Percentiles rank a stretch among this genome's conserved stretches.
Evolutionary conservation across 1,140 invertebrate species (phyloP).

Genomic region (Spodoptera frugiperda): DNA sequence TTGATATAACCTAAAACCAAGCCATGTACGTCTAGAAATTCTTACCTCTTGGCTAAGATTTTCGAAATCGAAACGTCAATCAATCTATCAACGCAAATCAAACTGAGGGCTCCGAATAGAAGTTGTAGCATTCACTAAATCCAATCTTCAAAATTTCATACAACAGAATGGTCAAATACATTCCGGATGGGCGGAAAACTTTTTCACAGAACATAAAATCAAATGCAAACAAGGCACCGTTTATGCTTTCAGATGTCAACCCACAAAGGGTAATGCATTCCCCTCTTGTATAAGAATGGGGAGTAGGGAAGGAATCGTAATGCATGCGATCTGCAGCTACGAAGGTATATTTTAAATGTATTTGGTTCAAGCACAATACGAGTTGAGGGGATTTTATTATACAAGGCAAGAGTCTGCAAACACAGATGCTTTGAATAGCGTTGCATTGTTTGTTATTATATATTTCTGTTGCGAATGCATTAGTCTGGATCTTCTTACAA

Average conservation of each 20-base stretch:
- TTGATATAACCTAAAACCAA: no score
- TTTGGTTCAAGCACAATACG: slow-evolving; percentile 39
- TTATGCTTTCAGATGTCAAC: slow-evolving; percentile 57
- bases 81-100: no score
- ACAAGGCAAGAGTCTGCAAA: slow-evolving; percentile 27
- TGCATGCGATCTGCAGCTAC: slow-evolving; percentile 33
- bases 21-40: no score
- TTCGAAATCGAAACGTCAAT: no score
- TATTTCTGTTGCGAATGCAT: not conserved
- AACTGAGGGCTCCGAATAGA: no score
- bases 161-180: slow-evolving; percentile 13
- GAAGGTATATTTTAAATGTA: slow-evolving; percentile 46
- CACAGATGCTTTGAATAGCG: slow-evolving; percentile 11
- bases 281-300: slow-evolving; percentile 58
- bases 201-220: slow-evolving; percentile 45
- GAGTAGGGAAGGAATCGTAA: slow-evolving; percentile 25
- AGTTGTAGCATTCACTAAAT: not conserved
- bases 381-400: slow-evolving; percentile 31
- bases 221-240: slow-evolving; percentile 48
- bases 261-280: slow-evolving; percentile 62
- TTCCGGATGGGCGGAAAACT: slow-evolving; percentile 30
- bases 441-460: not conserved
- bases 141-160: not conserved
- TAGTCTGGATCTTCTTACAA: no score
- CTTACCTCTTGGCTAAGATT: no score